Evolutionary conservation across 1,140 invertebrate genomes (phyloP), one percentile per base, ranked within the genome.

Genomic region (Coptotermes formosanus): DNA sequence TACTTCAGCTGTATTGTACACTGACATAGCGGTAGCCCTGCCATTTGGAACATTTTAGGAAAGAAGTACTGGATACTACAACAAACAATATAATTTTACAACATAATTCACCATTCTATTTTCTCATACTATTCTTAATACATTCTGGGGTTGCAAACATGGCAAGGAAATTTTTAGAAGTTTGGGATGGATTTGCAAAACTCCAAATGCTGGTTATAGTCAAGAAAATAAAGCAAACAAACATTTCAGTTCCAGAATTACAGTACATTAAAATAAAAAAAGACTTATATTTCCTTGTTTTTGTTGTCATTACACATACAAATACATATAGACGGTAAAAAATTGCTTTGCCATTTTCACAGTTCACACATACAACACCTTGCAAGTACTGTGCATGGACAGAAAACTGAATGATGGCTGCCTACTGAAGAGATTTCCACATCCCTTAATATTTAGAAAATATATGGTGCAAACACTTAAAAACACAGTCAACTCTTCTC

Each of bases 381-480:
- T 52, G n/a, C n/a, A 83, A 48, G 83, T 45, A n/a, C 19, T n/a
- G 83, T 84, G 48, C 45, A 55, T 45, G 12, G 45, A 84, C 16
- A 52, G 44, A 83, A 45, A 38, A 52, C 16, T 7, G 48, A 75
- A 75, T 84, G 8, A 84, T 52, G 45, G 30, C 38, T 84, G 83
- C 44, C 45, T 52, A 52, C 16, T 84, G 82, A 45, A 52, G 83
- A 75, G 64, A n/a, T 75, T 75, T 84, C 45, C 45, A 52, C 45
- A 43, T 59, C 52, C 52, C n/a, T 59, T 55, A 84, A 52, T 52
- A 23, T 59, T 84, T 84, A 84, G 44, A 84, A 84, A 84, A 84
- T 84, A 84, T 84, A 84, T 59, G 48, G 83, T 84, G 83, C 83
- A 84, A 84, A 84, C 45, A 52, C 45, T 84, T 45, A 84, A 84